These are phyloP conservation scores for Neodiprion virginianus DNA, from an alignment of 1,140 invertebrate genomes.

Conservation along the genomic window DNA sequence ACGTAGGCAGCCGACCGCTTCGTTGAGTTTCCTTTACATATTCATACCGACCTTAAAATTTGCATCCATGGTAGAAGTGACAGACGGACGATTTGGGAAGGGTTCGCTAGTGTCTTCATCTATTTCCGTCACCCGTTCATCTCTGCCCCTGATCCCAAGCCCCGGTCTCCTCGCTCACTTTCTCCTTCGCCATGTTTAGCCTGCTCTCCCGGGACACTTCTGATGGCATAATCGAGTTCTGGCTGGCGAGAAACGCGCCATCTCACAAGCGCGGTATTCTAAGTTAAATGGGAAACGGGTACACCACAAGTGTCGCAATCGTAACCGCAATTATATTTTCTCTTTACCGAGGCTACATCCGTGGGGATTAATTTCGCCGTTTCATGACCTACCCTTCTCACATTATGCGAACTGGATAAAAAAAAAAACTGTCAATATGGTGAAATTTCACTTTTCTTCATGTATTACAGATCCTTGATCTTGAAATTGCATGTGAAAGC, in stretches of 20 bases:
- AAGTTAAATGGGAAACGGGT: not conserved
- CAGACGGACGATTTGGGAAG: not conserved
- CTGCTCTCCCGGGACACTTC: not conserved
- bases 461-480: no score
- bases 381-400: not conserved
- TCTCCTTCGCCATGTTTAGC: not conserved
- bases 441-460: no score
- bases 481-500: no score
- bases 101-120: conserved; percentile 2
- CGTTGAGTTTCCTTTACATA: not conserved
- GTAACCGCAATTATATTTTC: conserved; percentile 1
- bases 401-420: no score
- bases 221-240: not conserved
- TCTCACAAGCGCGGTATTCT: not conserved
- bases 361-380: not conserved
- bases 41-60: not conserved
- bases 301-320: not conserved
- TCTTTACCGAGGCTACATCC: not conserved
- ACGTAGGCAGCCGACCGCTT: not conserved
- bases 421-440: no score
- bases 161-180: not conserved
- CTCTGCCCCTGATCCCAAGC: not conserved
- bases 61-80: not conserved
- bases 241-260: not conserved
- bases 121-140: not conserved